These are phyloP conservation scores for Chrysolina oricalcia DNA, from an alignment of 2,888 invertebrate genomes.

Conservation along the genomic window DNA sequence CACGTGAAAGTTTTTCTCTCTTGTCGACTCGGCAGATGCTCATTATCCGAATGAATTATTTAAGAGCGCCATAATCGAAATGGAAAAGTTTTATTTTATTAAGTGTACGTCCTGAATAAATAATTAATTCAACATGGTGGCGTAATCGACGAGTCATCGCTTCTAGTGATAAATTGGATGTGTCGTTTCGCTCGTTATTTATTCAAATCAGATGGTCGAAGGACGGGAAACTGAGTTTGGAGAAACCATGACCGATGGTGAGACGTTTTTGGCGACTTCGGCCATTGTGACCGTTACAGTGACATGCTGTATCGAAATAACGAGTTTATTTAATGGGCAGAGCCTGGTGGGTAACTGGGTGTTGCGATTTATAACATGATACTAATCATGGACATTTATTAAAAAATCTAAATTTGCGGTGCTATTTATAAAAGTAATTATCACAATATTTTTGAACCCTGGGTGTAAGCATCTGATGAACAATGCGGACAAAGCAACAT, in stretches of 20 bases:
- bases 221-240: not conserved
- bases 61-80: constrained; percentile 35
- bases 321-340: too few relatives aligned
- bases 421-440: too few relatives aligned
- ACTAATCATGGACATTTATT: too few relatives aligned
- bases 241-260: too few relatives aligned
- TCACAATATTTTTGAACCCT: too few relatives aligned
- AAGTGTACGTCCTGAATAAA: constrained; percentile 20
- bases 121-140: constrained; percentile 5
- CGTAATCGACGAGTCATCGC: constrained; percentile 18
- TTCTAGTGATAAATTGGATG: constrained; percentile 7
- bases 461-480: too few relatives aligned
- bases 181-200: not conserved
- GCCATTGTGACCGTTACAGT: not conserved
- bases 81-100: constrained; percentile 27
- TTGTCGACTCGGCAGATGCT: constrained; percentile 25
- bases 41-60: constrained; percentile 42
- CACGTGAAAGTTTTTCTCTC: constrained; percentile 40
- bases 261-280: not conserved
- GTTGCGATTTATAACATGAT: too few relatives aligned
- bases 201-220: constrained; percentile 18
- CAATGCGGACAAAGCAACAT: too few relatives aligned
- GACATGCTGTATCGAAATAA: too few relatives aligned
- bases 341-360: too few relatives aligned
- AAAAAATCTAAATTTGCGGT: too few relatives aligned